Conservation (phyloP, 2,888 invertebrate genomes). For the Tiliacea aurago region DNA sequence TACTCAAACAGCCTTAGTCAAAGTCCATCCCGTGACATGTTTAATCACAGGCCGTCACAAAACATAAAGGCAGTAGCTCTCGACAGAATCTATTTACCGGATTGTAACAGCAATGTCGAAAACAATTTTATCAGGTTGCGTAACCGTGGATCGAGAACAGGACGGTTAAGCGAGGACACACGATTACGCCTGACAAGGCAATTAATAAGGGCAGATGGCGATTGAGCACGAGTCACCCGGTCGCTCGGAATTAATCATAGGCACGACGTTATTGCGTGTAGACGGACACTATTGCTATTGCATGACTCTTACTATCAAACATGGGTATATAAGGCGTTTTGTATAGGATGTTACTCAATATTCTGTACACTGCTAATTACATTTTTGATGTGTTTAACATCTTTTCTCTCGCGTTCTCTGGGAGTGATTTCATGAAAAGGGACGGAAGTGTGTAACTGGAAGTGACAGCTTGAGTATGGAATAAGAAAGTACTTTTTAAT, state of each 20-base stretch:
- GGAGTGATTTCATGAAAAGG: too few relatives aligned
- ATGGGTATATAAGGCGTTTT: too few relatives aligned
- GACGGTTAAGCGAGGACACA: conserved; percentile 81
- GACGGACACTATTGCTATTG: conserved; percentile 61
- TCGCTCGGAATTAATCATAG: conserved; percentile 89
- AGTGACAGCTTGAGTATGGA: too few relatives aligned
- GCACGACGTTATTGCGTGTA: conserved; percentile 76
- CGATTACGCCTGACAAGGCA: conserved; percentile 89
- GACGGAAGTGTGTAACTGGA: too few relatives aligned
- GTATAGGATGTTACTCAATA: too few relatives aligned
- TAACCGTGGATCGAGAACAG: conserved; percentile 70
- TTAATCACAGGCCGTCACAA: conserved; percentile 44
- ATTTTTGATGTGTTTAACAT: too few relatives aligned
- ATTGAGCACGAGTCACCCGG: conserved; percentile 89
- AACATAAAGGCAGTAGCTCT: conserved; percentile 50
- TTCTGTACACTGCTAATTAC: too few relatives aligned
- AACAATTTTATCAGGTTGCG: conserved; percentile 76
- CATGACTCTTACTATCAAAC: conserved; percentile 26
- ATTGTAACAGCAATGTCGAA: conserved; percentile 64
- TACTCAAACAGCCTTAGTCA: conserved; percentile 1
- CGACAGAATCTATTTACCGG: conserved; percentile 63
- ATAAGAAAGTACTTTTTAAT: too few relatives aligned
- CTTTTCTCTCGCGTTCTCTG: too few relatives aligned
- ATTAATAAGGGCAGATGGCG: conserved; percentile 90
- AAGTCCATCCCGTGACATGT: conserved; percentile 30